Base-by-base conservation (phyloP, 1,140 invertebrate genomes). In the Drosophila athabasca region DNA sequence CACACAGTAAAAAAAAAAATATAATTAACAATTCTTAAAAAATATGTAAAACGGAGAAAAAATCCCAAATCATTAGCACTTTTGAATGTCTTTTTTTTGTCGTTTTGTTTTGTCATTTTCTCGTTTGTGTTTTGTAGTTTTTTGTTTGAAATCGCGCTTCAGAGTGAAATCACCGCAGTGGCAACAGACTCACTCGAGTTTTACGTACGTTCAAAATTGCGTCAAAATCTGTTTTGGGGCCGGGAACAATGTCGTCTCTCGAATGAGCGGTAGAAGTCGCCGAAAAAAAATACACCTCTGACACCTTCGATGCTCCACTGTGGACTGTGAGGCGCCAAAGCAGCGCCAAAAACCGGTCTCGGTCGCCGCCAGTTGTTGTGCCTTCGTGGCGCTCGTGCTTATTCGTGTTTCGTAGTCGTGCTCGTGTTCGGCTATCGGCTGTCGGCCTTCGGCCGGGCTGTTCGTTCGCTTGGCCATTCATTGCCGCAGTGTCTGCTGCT, bases 291-390 rank as follows among this genome's bases (percentile, higher is more conserved):
- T 39, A 13, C 35, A 39, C 35, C 35, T 39, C 74, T 79, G 62
- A 67, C 70, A 87, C 66, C 72, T 72, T 69, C 62, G 80, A 69
- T 71, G 83, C 71, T 85, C 77, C 64, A 75, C 52, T 77, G 78
- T 53, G 78, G 64, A 85, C 83, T 85, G 83, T 11, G 35, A 82
- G 77, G 45, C 61, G 48, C 58, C 41, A 68, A 51, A 77, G 65
- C 24, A 26, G 24, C 62, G 74, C 62, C 78, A 64, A 80, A 76
- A 76, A 62, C 76, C 73, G 74, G 65, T 72, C 61, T 83, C 81
- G 62, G 48, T 44, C 35, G 43, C 29, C 19, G 35, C 35, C 35
- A 13, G 35, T 26, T 19, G 26, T 9, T 22, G 39, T 24, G n/a
- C 19, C 19, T n/a, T 68, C 65, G 43, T 8, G 19, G 17, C 57